Conservation (phyloP, 1,140 invertebrate genomes). For the Dufourea novaeangliae region DNA sequence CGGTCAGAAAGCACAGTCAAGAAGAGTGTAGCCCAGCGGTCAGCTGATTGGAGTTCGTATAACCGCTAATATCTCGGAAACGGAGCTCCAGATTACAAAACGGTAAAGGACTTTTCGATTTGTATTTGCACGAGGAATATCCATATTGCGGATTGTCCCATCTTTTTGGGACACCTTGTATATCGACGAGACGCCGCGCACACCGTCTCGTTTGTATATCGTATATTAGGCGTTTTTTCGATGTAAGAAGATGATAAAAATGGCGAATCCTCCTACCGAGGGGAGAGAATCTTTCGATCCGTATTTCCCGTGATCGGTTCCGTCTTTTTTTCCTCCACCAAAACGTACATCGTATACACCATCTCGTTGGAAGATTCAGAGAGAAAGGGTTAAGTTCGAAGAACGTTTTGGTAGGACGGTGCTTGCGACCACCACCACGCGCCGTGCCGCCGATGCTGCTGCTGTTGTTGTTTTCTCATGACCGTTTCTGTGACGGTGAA, state of each 20-base stretch:
- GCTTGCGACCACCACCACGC: constrained; percentile 17
- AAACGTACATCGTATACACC: neutral
- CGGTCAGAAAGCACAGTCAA: too few relatives aligned
- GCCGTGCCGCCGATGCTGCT: too few relatives aligned
- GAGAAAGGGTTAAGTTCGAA: neutral
- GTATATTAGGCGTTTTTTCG: constrained; percentile 42
- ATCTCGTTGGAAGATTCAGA: constrained; percentile 2
- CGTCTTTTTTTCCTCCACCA: too few relatives aligned
- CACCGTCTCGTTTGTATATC: constrained; percentile 29
- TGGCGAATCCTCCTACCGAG: constrained; percentile 37
- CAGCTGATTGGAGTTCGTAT: too few relatives aligned
- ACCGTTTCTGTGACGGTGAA: constrained; percentile 50
- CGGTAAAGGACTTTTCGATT: too few relatives aligned
- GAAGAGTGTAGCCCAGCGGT: too few relatives aligned
- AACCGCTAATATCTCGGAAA: too few relatives aligned
- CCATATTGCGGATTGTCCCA: too few relatives aligned
- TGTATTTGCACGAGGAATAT: too few relatives aligned
- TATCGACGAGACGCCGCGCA: too few relatives aligned
- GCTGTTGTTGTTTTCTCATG: constrained; percentile 9
- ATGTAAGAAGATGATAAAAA: constrained; percentile 17
- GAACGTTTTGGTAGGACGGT: constrained; percentile 14
- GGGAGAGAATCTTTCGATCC: constrained; percentile 25
- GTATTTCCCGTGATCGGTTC: neutral
- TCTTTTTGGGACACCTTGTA: too few relatives aligned
- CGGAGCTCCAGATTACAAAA: too few relatives aligned